Conservation (phyloP, 2,797 vertebrate species). For the Kryptolebias ocellatus region DNA sequence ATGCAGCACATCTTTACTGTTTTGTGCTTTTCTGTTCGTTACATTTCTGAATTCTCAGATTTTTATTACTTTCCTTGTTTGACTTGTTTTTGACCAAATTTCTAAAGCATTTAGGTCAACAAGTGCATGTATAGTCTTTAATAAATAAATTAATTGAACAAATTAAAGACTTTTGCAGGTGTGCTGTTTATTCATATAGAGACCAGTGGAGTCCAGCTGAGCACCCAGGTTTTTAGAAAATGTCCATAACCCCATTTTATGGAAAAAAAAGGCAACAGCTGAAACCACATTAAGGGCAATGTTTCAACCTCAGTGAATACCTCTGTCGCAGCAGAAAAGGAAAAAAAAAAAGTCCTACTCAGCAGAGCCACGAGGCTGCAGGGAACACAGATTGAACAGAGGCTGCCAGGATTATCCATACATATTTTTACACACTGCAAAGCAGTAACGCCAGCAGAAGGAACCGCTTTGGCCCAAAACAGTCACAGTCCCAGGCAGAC, state of each 20-base stretch:
- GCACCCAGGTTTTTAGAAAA: constrained; percentile 23
- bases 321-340: constrained; percentile 61
- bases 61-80: background rate
- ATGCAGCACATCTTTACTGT: no score
- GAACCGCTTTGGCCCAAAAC: constrained; percentile 55
- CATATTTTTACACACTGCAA: constrained; percentile 65
- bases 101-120: background rate
- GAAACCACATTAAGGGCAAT: constrained; percentile 59
- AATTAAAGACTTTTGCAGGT: background rate
- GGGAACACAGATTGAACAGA: constrained; percentile 50
- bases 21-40: background rate
- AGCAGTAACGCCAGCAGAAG: constrained; percentile 49
- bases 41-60: background rate
- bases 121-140: background rate
- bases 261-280: constrained; percentile 17
- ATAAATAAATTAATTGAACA: background rate
- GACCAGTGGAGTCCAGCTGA: constrained; percentile 2
- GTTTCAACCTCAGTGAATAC: constrained; percentile 65
- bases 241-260: constrained; percentile 39
- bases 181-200: background rate
- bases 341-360: constrained; percentile 54
- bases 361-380: constrained; percentile 66
- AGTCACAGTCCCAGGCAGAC: constrained; percentile 42
- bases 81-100: background rate
- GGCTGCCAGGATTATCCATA: constrained; percentile 60